Percentiles rank a stretch among this genome's conserved stretches.
phyloP scores from a whole-genome alignment of 2,888 invertebrate species.

The Uloborus plumipes region DNA sequence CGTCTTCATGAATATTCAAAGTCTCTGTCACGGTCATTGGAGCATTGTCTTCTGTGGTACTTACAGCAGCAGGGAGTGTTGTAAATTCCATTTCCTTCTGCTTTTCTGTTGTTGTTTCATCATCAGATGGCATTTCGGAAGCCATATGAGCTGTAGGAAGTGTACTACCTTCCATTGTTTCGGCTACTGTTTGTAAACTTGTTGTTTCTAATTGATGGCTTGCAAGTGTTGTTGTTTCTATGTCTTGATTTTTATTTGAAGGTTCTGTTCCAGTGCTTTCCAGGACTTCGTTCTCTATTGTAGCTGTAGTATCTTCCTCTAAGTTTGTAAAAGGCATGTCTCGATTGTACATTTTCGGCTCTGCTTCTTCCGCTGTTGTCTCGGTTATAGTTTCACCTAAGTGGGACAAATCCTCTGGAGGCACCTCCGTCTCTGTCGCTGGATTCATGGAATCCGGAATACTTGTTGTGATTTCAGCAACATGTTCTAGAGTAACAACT shows the following conservation, averaged over 20 bases:
- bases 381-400: too few species aligned
- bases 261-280: slow-evolving; percentile 5
- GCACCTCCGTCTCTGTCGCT: too few species aligned
- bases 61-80: slow-evolving; percentile 14
- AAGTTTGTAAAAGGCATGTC: background rate
- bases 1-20: too few species aligned
- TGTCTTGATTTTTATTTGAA: background rate
- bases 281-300: background rate
- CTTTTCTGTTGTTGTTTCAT: slow-evolving; percentile 10
- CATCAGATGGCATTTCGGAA: background rate
- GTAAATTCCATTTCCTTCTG: slow-evolving; percentile 6
- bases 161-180: slow-evolving; percentile 21
- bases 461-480: background rate
- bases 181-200: background rate
- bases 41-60: too few species aligned
- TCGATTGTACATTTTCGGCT: background rate
- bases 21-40: too few species aligned
- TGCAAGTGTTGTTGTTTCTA: slow-evolving; percentile 1
- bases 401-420: background rate
- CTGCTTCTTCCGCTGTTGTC: background rate
- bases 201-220: slow-evolving; percentile 10
- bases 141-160: background rate
- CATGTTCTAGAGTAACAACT: background rate
- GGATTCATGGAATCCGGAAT: too few species aligned
- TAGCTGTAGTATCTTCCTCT: background rate